Conservation (phyloP, 2,113 vertebrate genomes). For the Macrotis lagotis region DNA sequence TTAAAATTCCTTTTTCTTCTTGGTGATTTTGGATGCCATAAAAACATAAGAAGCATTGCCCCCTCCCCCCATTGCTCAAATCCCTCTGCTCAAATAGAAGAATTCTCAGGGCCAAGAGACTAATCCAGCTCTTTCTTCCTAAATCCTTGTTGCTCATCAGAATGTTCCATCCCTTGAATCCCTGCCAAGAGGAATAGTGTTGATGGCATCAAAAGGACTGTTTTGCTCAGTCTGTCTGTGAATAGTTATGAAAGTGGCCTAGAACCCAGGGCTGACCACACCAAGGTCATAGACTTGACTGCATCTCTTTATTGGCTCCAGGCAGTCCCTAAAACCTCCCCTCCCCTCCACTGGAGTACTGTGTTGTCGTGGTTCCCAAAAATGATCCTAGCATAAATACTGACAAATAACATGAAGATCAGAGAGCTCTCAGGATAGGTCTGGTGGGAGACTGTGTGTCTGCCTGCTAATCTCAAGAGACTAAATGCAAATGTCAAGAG, state of each 20-base stretch:
- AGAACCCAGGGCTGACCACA: background rate
- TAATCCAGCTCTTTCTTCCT: background rate
- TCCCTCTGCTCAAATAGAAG: background rate
- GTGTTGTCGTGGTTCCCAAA: background rate
- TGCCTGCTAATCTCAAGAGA: background rate
- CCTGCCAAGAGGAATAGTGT: background rate
- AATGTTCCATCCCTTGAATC: background rate
- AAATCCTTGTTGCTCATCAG: slow-evolving; percentile 2
- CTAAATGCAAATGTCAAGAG: background rate
- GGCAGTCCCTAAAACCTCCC: background rate
- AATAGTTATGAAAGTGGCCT: background rate
- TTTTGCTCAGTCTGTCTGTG: slow-evolving; percentile 36
- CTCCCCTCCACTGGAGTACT: background rate
- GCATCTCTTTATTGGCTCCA: background rate
- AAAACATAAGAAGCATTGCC: background rate
- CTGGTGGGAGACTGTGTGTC: background rate
- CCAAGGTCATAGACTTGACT: background rate
- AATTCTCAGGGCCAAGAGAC: background rate
- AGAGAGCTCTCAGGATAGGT: background rate
- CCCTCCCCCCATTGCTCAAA: background rate
- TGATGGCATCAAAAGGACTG: background rate
- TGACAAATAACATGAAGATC: background rate
- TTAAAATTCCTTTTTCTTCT: background rate
- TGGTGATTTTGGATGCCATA: background rate
- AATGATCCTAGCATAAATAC: background rate